Percentiles rank a stretch among this genome's conserved stretches.
Conservation (phyloP, 2,888 invertebrate species). For the Cryptus viduatorius region DNA sequence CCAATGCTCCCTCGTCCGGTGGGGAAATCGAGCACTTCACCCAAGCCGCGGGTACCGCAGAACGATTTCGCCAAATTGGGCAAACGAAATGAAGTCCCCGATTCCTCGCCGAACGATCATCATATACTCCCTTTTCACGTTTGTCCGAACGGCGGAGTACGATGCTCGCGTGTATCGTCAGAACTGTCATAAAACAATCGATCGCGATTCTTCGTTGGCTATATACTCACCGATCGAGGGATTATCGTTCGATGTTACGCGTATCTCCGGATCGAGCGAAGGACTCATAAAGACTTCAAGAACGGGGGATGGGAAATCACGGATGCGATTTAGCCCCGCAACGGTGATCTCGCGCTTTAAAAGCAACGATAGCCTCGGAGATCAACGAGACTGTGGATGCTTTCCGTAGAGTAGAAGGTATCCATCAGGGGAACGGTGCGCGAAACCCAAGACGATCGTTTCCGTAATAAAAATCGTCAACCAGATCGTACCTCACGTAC, state of each 20-base stretch:
- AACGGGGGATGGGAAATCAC: neutral
- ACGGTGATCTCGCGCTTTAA: constrained; percentile 44
- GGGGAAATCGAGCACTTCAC: constrained; percentile 51
- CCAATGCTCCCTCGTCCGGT: constrained; percentile 29
- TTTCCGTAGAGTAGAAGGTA: neutral
- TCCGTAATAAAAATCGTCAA: constrained; percentile 84
- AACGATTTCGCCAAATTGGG: constrained; percentile 71
- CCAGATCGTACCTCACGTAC: constrained; percentile 83
- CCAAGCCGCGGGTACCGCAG: constrained; percentile 44
- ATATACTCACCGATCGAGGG: constrained; percentile 46
- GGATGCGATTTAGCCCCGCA: constrained; percentile 1
- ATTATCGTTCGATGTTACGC: constrained; percentile 48
- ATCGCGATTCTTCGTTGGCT: constrained; percentile 62
- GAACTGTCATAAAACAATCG: constrained; percentile 69
- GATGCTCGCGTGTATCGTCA: constrained; percentile 47
- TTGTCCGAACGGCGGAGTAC: neutral
- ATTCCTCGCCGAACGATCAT: constrained; percentile 74
- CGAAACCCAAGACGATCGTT: constrained; percentile 78
- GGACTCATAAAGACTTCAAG: constrained; percentile 66
- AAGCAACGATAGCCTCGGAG: neutral
- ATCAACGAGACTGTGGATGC: neutral
- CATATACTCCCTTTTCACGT: constrained; percentile 68
- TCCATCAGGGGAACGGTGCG: constrained; percentile 55
- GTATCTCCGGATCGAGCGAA: neutral
- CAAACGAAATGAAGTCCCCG: constrained; percentile 60